Evolutionary conservation across 2,113 vertebrate species (phyloP), one percentile per base, ranked within the genome.

Genomic region (Lophotis ruficrista): DNA sequence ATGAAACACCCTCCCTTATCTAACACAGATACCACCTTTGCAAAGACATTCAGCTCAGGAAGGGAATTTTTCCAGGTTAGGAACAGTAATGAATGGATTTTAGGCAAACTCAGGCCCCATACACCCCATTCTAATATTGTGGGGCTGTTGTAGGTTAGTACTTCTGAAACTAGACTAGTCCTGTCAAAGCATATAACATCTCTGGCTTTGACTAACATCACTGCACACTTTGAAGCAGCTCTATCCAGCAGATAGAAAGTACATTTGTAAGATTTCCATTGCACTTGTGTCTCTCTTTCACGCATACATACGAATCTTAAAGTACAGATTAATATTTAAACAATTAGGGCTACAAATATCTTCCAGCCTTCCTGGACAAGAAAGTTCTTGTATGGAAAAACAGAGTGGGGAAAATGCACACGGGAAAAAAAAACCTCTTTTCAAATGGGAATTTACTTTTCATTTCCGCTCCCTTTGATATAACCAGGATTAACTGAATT

Each of bases 261-360:
- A 72, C 75, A 68, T 95, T 87, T 96, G 62, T 94, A 72, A 96
- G 83, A 76, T 93, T 96, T 81, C 53, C 57, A 41, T 78, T 80
- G 27, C 33, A 38, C 80, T 96, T 92, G 50, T 87, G 64, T 94
- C 56, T 86, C 85, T 66, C 69, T 82, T 83, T 53, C n/a, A 6
- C 8, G 0, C 65, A 62, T 41, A 96, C n/a, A 82, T 77, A 83
- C 0, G 3, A 93, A 84, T 87, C 82, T 93, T 73, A 79, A 92
- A 88, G 68, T 68, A 94, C 47, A 78, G 87, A 72, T 88, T 93
- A 97, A 95, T 95, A 83, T 95, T 94, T 96, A 94, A 97, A 80
- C 72, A 94, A 68, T 64, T 56, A 81, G 17, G 31, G 20, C 64
- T 84, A 87, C 91, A 92, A 92, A 89, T 86, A 91, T 62, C 79